Conservation (phyloP, 2,113 vertebrate species). For the Ahaetulla prasina region DNA sequence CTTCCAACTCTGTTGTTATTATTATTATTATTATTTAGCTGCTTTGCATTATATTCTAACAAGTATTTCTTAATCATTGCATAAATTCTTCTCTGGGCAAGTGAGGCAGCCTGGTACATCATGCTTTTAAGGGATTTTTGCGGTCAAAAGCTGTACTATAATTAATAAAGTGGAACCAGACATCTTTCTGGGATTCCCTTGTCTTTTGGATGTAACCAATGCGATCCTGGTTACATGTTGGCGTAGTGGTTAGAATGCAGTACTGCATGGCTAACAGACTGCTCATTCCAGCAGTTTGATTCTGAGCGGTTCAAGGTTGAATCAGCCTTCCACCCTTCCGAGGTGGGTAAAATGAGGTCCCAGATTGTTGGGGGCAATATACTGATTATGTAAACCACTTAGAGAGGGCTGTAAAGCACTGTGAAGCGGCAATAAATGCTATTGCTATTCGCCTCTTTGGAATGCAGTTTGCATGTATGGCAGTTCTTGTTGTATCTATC, state of each 20-base stretch:
- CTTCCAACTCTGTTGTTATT: too few species aligned
- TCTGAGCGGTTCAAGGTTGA: too few species aligned
- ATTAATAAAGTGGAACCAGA: not conserved
- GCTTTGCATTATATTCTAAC: not conserved
- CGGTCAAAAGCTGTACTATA: not conserved
- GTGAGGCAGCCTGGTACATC: not conserved
- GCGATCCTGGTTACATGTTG: not conserved
- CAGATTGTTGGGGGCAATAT: too few species aligned
- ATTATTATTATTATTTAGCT: too few species aligned
- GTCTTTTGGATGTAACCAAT: not conserved
- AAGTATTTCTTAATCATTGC: not conserved
- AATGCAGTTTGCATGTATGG: not conserved
- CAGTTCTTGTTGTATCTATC: not conserved
- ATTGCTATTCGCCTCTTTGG: not conserved
- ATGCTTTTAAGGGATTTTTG: not conserved
- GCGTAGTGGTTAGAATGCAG: too few species aligned
- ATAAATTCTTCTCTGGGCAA: not conserved
- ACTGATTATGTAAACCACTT: too few species aligned
- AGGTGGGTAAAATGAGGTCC: too few species aligned
- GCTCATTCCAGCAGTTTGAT: too few species aligned
- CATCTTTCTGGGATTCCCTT: not conserved
- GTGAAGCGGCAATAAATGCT: too few species aligned
- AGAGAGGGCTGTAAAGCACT: too few species aligned
- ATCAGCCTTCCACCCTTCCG: too few species aligned
- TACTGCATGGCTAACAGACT: too few species aligned